Evolutionary conservation across 2,113 vertebrate species (phyloP), one percentile per base, ranked within the genome.

Genomic region (Terrapene triunguis): DNA sequence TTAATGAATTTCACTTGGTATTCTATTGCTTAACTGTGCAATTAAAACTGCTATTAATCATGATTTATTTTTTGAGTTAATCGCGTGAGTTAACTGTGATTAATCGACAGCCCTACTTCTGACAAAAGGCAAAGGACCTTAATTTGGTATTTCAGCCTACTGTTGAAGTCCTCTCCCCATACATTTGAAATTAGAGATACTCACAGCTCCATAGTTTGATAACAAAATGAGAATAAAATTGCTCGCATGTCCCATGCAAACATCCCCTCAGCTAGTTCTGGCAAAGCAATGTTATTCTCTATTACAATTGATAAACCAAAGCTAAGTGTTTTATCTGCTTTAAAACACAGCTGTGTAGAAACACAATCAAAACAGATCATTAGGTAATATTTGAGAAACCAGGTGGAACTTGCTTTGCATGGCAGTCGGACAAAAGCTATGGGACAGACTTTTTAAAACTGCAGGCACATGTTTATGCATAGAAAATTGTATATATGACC

Each of bases 381-480:
- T 1, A 90, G 50, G 50, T 84, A 96, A 85, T 42, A 85, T 5
- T 0, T 0, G 80, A 84, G 80, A 95, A 92, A 92, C 81, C 83
- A 89, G 87, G 85, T 38, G n/a, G 62, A 19, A 32, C 62, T n/a
- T 85, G 74, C 42, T 29, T 25, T 47, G 13, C 42, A 27, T 14
- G 25, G 74, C 74, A 44, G 74, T 78, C 24, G 3, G 25, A 78
- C 4, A 44, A 44, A 76, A 10, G 69, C n/a, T 38, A 42, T 74
- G 42, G 72, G 72, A 24, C 91, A 95, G 92, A 0, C 85, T 95
- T 94, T 95, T 93, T 84, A 82, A 90, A 96, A 87, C 78, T 89
- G 80, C 55, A 87, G 90, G 89, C 90, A 86, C 93, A 90, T 95
- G 94, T 95, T 92, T 96, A 62, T 94, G 82, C 90, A 89, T 42